Conservation (phyloP, 2,888 invertebrate species). For the Galeopsomyia nigrocyanea region DNA sequence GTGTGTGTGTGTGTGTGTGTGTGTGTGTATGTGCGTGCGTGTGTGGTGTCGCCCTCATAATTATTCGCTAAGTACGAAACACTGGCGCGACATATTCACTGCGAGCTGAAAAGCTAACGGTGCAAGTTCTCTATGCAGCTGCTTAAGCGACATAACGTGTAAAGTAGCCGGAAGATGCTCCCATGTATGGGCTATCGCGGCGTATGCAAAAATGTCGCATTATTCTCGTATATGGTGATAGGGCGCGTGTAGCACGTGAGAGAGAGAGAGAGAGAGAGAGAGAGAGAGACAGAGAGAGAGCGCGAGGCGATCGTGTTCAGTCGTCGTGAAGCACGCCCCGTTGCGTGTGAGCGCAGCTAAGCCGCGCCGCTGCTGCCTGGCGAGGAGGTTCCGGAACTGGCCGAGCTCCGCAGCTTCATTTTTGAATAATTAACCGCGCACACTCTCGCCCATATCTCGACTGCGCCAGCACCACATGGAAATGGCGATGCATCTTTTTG, state of each 20-base stretch:
- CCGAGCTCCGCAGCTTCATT: not conserved
- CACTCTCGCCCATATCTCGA: too few relatives aligned
- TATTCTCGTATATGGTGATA: conserved; percentile 67
- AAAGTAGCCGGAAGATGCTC: conserved; percentile 35
- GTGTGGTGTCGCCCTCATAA: too few relatives aligned
- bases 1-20: too few relatives aligned
- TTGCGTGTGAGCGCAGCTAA: conserved; percentile 30
- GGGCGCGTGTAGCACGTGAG: conserved; percentile 49
- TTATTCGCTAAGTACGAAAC: too few relatives aligned
- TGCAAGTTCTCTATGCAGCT: conserved; percentile 7
- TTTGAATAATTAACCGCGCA: conserved; percentile 18
- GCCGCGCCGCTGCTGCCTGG: not conserved
- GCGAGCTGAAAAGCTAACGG: conserved; percentile 1
- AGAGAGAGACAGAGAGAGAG: too few relatives aligned
- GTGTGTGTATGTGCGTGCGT: too few relatives aligned
- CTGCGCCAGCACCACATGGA: too few relatives aligned
- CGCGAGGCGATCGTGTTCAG: conserved; percentile 16
- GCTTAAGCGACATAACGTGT: not conserved
- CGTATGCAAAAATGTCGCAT: conserved; percentile 60
- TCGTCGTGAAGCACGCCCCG: conserved; percentile 21
- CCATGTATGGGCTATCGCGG: conserved; percentile 62
- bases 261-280: too few relatives aligned
- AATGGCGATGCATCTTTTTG: too few relatives aligned
- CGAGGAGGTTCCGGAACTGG: not conserved
- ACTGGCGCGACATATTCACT: too few relatives aligned